Percentiles rank a stretch among this genome's conserved stretches.
These are phyloP conservation scores for Hydroisotoma schaefferi DNA, from an alignment of 2,888 invertebrate species.

Conservation along the genomic window DNA sequence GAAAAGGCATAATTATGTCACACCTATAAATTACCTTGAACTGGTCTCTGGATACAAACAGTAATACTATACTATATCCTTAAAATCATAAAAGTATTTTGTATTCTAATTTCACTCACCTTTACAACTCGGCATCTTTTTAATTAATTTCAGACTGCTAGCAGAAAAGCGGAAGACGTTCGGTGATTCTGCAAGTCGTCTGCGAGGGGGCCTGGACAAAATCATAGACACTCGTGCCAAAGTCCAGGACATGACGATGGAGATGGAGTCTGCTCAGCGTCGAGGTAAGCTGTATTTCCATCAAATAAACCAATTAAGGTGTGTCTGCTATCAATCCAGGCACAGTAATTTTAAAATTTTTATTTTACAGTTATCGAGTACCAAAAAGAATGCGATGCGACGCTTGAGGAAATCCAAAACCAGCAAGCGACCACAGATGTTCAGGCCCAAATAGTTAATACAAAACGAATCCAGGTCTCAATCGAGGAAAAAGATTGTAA, in stretches of 20 bases:
- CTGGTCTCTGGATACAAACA: conserved; percentile 77
- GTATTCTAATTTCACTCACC: neutral
- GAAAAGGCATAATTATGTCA: conserved; percentile 79
- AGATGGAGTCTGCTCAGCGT: conserved; percentile 71
- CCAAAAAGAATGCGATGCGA: conserved; percentile 80
- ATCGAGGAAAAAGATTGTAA: conserved; percentile 79
- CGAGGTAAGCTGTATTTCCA: conserved; percentile 51
- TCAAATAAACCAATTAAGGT: neutral
- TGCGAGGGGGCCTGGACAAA: conserved; percentile 77
- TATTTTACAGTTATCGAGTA: conserved; percentile 61
- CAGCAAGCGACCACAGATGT: conserved; percentile 58
- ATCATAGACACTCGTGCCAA: conserved; percentile 79
- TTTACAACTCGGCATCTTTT: neutral
- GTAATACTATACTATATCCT: conserved; percentile 54
- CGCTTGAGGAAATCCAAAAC: conserved; percentile 72
- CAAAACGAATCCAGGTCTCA: conserved; percentile 70
- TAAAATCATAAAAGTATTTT: neutral
- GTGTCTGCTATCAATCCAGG: neutral
- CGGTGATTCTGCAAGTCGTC: conserved; percentile 70
- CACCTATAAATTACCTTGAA: conserved; percentile 82
- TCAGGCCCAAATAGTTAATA: conserved; percentile 52
- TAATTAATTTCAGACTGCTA: conserved; percentile 60
- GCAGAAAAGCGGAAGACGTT: conserved; percentile 67
- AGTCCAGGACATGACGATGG: conserved; percentile 78
- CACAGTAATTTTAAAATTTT: neutral